These are phyloP conservation scores for Rhamnusium bicolor DNA, from an alignment of 2,888 invertebrate species.

Conservation along the genomic window DNA sequence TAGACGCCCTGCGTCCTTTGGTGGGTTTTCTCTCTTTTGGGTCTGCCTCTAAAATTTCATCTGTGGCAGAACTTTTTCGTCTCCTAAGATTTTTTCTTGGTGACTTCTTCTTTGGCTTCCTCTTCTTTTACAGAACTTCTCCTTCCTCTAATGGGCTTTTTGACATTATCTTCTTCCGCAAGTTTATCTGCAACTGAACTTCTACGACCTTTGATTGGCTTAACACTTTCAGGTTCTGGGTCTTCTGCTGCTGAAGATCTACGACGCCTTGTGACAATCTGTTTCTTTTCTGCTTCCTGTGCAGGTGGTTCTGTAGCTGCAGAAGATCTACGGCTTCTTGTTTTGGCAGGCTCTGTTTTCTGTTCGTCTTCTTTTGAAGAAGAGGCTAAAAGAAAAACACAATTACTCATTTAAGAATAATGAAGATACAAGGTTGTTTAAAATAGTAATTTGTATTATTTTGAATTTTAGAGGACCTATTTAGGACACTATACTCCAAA, in stretches of 20 bases:
- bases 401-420: no score
- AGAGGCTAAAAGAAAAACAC: constrained; percentile 45
- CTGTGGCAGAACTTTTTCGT: constrained; percentile 31
- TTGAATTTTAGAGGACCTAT: no score
- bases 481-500: no score
- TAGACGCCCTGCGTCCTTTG: constrained; percentile 42
- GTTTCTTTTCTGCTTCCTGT: not conserved
- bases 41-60: constrained; percentile 39
- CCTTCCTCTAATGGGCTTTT: constrained; percentile 40
- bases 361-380: constrained; percentile 44
- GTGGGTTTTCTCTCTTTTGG: constrained; percentile 37
- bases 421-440: no score
- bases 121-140: constrained; percentile 41
- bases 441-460: no score
- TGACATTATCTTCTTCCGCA: constrained; percentile 20
- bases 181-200: constrained; percentile 31
- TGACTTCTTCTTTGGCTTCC: constrained; percentile 30
- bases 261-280: constrained; percentile 28
- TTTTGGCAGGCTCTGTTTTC: constrained; percentile 39
- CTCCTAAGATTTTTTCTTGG: constrained; percentile 23
- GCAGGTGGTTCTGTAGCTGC: constrained; percentile 29
- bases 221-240: constrained; percentile 16
- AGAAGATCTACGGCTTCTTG: constrained; percentile 39
- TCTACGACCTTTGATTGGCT: constrained; percentile 37
- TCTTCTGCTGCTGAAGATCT: constrained; percentile 31